These are phyloP conservation scores for Oryctolagus cuniculus DNA, from an alignment of 2,113 vertebrate genomes.

Conservation along the genomic window mOryCun1.1 NC_091447.1:71027001-71027500, in stretches of 20 bases:
- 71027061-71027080: too few species aligned
- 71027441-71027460: slow-evolving; percentile 48
- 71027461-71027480: too few species aligned
- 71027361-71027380: neutral
- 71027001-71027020: too few species aligned
- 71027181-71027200: slow-evolving; percentile 18
- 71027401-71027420: neutral
- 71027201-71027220: neutral
- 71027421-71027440: slow-evolving; percentile 24
- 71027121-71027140: too few species aligned
- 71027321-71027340: neutral
- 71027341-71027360: neutral
- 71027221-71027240: neutral
- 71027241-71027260: neutral
- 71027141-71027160: neutral
- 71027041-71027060: too few species aligned
- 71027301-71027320: neutral
- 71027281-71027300: neutral
- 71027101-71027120: too few species aligned
- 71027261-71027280: neutral
- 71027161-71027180: slow-evolving; percentile 24
- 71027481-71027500: too few species aligned
- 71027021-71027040: too few species aligned
- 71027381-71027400: slow-evolving; percentile 37
- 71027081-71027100: too few species aligned